phyloP scores from a whole-genome alignment of 2,888 invertebrate genomes.

The Ceratothoa steindachneri region DNA sequence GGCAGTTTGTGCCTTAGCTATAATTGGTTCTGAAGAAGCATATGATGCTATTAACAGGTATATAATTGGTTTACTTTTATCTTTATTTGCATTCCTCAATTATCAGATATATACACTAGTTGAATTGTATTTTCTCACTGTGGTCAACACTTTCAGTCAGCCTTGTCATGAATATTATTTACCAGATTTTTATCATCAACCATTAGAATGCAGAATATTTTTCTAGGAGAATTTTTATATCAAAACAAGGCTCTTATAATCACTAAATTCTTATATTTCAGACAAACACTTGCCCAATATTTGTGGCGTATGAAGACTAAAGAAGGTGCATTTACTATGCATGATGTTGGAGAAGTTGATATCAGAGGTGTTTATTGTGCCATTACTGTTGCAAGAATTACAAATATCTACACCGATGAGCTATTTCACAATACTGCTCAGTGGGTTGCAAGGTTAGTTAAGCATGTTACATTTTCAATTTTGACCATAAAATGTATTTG shows the following conservation, averaged over 20 bases:
- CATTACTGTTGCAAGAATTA: constrained; percentile 78
- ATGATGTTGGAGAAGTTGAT: constrained; percentile 87
- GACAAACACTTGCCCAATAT: constrained; percentile 60
- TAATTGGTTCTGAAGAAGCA: constrained; percentile 81
- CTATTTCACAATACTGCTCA: constrained; percentile 81
- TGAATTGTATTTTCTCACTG: no score
- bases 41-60: constrained; percentile 80
- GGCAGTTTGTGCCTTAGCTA: constrained; percentile 86
- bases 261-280: no score
- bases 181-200: no score
- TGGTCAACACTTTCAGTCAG: no score
- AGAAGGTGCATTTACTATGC: constrained; percentile 89
- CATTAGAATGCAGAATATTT: no score
- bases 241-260: no score
- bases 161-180: no score
- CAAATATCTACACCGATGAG: constrained; percentile 67
- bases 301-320: constrained; percentile 70
- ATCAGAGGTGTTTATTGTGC: constrained; percentile 97
- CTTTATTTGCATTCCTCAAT: background rate
- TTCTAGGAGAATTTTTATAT: no score
- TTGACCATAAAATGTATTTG: no score
- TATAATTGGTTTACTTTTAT: constrained; percentile 16
- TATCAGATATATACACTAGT: no score
- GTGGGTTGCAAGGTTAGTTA: constrained; percentile 73
- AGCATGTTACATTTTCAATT: no score